phyloP scores from a whole-genome alignment of 2,113 vertebrate genomes.

The Forbesichthys agassizii region DNA sequence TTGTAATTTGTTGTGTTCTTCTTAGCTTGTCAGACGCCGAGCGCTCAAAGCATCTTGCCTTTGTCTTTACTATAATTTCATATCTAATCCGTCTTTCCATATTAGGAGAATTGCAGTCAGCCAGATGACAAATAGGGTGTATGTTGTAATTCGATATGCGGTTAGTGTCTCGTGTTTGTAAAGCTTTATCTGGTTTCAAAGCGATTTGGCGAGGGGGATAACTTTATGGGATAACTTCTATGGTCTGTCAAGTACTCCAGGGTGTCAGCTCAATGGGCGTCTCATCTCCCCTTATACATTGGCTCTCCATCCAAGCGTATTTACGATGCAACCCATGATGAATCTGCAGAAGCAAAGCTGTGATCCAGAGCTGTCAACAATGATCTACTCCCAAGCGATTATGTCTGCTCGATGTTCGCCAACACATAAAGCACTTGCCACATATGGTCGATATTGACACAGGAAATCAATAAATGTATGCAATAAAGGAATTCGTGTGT shows the following conservation, averaged over 20 bases:
- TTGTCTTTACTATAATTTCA: conserved; percentile 8
- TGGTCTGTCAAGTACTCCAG: conserved; percentile 26
- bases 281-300: conserved; percentile 18
- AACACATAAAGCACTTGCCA: conserved; percentile 59
- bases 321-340: conserved; percentile 51
- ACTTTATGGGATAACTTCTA: conserved; percentile 36
- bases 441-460: conserved; percentile 65
- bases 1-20: conserved; percentile 14
- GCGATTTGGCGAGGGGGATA: conserved; percentile 17
- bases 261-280: conserved; percentile 22
- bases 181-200: conserved; percentile 39
- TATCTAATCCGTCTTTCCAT: conserved; percentile 6
- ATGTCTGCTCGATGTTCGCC: conserved; percentile 56
- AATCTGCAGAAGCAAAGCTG: conserved; percentile 54
- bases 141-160: not conserved
- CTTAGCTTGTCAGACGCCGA: conserved; percentile 18
- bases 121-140: not conserved
- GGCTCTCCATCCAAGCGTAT: conserved; percentile 36
- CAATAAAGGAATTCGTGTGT: conserved; percentile 73
- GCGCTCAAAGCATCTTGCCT: not conserved
- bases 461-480: conserved; percentile 70
- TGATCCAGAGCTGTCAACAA: conserved; percentile 57
- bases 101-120: not conserved
- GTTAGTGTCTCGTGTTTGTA: conserved; percentile 21
- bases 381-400: conserved; percentile 66